Conservation (phyloP, 2,888 invertebrate genomes). For the Dryobotodes eremita region DNA sequence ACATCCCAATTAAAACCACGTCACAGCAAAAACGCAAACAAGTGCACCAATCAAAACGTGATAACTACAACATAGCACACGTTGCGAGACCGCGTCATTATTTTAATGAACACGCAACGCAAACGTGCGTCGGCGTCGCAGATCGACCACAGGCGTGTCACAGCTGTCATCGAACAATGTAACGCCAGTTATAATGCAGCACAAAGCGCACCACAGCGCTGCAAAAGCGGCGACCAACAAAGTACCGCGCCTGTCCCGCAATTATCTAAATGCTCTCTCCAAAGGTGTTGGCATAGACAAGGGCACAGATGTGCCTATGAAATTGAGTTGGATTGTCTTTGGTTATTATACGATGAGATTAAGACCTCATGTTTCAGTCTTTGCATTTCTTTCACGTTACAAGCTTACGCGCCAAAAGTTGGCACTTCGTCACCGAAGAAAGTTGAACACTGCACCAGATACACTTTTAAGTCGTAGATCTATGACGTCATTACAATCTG, state of each 20-base stretch:
- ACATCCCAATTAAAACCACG: neutral
- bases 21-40: slow-evolving; percentile 29
- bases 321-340: neutral
- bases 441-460: neutral
- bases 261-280: slow-evolving; percentile 87
- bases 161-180: slow-evolving; percentile 78
- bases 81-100: slow-evolving; percentile 69
- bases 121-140: slow-evolving; percentile 56
- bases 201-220: slow-evolving; percentile 76
- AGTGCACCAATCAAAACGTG: slow-evolving; percentile 30
- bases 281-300: slow-evolving; percentile 76
- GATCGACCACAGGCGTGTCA: slow-evolving; percentile 69
- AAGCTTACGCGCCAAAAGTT: neutral
- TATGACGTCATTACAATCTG: neutral
- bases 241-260: slow-evolving; percentile 84
- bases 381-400: neutral
- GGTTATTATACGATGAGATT: neutral
- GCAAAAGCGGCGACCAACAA: slow-evolving; percentile 83
- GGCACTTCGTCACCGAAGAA: neutral
- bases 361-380: neutral
- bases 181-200: slow-evolving; percentile 81
- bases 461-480: neutral
- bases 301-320: slow-evolving; percentile 42
- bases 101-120: slow-evolving; percentile 72
- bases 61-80: slow-evolving; percentile 1